Evolutionary conservation across 2,888 invertebrate species (phyloP), one percentile per base, ranked within the genome.

Genomic region (Acronicta alni): DNA sequence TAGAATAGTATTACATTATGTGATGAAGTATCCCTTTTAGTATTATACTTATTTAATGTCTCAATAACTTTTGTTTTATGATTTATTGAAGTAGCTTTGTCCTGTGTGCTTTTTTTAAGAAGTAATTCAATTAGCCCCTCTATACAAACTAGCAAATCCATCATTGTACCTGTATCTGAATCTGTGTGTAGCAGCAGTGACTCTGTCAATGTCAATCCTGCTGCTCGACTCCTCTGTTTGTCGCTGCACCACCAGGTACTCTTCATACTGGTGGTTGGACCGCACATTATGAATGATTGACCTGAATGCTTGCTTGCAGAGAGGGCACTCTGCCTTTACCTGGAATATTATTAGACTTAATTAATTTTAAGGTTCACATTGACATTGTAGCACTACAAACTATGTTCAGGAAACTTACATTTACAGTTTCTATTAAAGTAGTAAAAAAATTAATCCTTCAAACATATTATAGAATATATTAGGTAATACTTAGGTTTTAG

Each of bases 221-320:
- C 89, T 90, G 20, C 80, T 75, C 2, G 63, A 23, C 42, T 89
- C 89, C 35, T 87, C 88, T 1, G 77, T 75, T 16, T 86, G 84
- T 0, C 88, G 79, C 63, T 92, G 92, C 56, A 91, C 90, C 70
- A 96, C 96, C 78, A 95, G 89, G 84, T 98, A 98, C 83, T 98
- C 97, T 79, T 99, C 98, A 89, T 98, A 99, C 79, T 98, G 97
- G 69, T 96, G 96, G 84, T 97, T 97, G 0, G 98, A 97, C 73
- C 97, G 96, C 4, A 99, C 97, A 95, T 98, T 98, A 90, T 99
- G 98, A 64, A 99, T 97, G 58, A 99, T 99, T 8, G 97, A 97
- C 78, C 96, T 97, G 88, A 99, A 99, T 4, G 96, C 95, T 85
- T 98, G 97, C 85, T 99, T 99, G 89, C 99, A 99, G 0, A 99